Percentiles rank a stretch among this genome's conserved stretches.
phyloP scores from a whole-genome alignment of 2,797 vertebrate species.

The Cichlasoma orientale region DNA sequence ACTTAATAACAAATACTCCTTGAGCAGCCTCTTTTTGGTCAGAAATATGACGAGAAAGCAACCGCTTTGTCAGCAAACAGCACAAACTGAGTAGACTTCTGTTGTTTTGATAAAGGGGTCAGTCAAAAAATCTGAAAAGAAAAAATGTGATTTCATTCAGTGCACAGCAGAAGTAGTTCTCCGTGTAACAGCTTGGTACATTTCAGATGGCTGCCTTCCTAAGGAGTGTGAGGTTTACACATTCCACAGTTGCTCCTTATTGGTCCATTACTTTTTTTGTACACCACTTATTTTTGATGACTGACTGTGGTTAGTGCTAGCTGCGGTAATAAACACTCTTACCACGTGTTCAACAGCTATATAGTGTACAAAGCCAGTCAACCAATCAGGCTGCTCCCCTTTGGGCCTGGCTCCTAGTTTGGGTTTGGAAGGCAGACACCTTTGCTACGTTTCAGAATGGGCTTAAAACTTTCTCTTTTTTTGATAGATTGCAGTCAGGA shows the following conservation, averaged over 20 bases:
- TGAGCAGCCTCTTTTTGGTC: background rate
- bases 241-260: background rate
- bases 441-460: background rate
- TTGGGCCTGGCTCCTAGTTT: background rate
- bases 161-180: background rate
- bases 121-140: background rate
- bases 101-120: background rate
- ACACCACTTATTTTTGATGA: background rate
- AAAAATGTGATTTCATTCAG: slow-evolving; percentile 2
- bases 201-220: background rate
- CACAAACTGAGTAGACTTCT: background rate
- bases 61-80: background rate
- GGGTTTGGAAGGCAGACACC: background rate
- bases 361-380: background rate
- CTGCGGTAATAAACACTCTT: background rate
- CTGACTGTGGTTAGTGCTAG: background rate
- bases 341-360: background rate
- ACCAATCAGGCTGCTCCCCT: background rate
- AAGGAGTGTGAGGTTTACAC: background rate
- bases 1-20: background rate
- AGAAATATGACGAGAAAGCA: background rate
- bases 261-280: background rate
- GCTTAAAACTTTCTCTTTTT: background rate
- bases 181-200: background rate
- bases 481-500: background rate